Evolutionary conservation across 2,113 vertebrate genomes (phyloP).

Genomic region (Hemibagrus wyckioides): DNA sequence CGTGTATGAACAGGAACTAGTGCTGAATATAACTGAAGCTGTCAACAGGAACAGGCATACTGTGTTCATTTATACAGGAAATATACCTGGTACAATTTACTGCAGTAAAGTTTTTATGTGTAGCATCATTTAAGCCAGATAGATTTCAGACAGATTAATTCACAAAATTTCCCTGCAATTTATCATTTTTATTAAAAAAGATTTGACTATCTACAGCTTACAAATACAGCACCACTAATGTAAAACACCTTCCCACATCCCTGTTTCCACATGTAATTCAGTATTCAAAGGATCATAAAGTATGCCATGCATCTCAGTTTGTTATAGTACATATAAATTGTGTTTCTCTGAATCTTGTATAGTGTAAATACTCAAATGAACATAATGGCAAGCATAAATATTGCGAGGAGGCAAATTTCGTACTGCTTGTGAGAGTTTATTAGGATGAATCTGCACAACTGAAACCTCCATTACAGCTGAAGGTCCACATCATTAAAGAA

Average conservation of each 20-base stretch:
- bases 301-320: not conserved
- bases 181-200: too few relatives aligned
- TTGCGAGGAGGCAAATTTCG: not conserved
- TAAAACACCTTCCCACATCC: not conserved
- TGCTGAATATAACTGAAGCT: not conserved
- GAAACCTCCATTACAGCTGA: not conserved
- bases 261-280: not conserved
- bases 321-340: not conserved
- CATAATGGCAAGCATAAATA: constrained; percentile 7
- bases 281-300: not conserved
- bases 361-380: not conserved
- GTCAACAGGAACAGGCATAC: not conserved
- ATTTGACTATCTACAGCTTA: not conserved
- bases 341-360: not conserved
- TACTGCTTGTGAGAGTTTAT: not conserved
- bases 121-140: not conserved
- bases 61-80: not conserved
- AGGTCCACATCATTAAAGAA: constrained; percentile 34
- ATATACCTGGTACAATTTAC: not conserved
- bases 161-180: too few relatives aligned
- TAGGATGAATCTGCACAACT: constrained; percentile 50
- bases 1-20: not conserved
- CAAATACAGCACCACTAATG: not conserved
- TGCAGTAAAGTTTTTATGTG: not conserved
- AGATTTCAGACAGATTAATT: too few relatives aligned